A percentile compares a stretch with the other conserved stretches of the same genome.
Conservation (phyloP, 2,113 vertebrate genomes). For the Motacilla tschutschensis region DNA sequence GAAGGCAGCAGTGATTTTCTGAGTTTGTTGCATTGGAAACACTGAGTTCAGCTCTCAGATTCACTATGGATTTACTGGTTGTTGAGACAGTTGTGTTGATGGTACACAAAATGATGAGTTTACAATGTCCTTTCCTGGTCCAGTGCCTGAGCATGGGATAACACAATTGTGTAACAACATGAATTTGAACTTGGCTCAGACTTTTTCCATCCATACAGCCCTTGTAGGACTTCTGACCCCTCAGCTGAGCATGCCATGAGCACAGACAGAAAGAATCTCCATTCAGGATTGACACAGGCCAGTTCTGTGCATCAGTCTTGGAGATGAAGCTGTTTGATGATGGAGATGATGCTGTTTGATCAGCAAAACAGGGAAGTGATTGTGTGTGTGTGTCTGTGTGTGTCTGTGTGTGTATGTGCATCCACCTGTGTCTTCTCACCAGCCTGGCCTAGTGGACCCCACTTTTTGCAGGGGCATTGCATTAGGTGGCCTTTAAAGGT, state of each 20-base stretch:
- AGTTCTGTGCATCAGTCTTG: background rate
- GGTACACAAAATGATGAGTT: background rate
- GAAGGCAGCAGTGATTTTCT: background rate
- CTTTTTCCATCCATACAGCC: background rate
- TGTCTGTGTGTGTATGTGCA: background rate
- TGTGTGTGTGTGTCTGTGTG: background rate
- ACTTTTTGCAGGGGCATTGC: background rate
- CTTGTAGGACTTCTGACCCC: background rate
- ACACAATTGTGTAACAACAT: fast-evolving
- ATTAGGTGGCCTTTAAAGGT: background rate
- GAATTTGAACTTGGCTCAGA: background rate
- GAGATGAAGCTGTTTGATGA: background rate
- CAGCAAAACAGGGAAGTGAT: fast-evolving
- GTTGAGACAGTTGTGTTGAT: background rate
- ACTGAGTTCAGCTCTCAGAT: background rate
- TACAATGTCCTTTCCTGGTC: background rate
- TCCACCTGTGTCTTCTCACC: background rate
- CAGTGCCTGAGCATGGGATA: fast-evolving
- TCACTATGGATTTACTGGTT: background rate
- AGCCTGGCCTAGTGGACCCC: background rate
- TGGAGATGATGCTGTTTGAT: background rate
- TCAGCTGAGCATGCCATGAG: background rate
- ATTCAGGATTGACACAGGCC: background rate
- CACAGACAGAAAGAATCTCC: background rate
- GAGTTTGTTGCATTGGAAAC: background rate